Evolutionary conservation across 2,797 vertebrate genomes (phyloP).

Genomic region (Danio kyathit): DNA sequence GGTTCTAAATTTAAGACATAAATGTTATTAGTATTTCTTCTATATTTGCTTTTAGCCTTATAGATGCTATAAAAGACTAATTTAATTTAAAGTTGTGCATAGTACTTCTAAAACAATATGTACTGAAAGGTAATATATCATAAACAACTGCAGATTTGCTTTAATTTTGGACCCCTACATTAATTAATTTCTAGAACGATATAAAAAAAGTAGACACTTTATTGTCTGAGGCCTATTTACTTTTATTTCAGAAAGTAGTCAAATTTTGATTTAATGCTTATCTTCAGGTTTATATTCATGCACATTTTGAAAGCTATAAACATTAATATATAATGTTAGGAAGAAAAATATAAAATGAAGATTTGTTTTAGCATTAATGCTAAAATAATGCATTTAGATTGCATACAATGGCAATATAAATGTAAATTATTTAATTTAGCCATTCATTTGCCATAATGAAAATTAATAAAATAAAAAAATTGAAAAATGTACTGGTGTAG

Average conservation of each 20-base stretch:
- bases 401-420: background rate
- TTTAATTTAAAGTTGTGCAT: background rate
- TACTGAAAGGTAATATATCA: background rate
- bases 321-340: background rate
- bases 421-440: background rate
- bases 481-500: no score
- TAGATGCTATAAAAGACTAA: background rate
- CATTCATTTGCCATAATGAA: background rate
- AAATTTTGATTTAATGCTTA: background rate
- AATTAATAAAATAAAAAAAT: background rate
- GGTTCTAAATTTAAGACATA: constrained; percentile 74
- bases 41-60: background rate
- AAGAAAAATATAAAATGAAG: background rate
- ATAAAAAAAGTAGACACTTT: background rate
- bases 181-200: background rate
- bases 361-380: background rate
- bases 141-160: background rate
- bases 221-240: background rate
- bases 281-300: background rate
- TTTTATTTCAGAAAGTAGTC: no score
- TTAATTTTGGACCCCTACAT: background rate
- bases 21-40: background rate
- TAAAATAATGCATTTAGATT: background rate
- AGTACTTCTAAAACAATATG: background rate
- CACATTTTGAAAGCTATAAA: background rate